These are phyloP conservation scores for Pristionchus exspectatus DNA, from an alignment of 2,888 invertebrate species.

Conservation along the genomic window DNA sequence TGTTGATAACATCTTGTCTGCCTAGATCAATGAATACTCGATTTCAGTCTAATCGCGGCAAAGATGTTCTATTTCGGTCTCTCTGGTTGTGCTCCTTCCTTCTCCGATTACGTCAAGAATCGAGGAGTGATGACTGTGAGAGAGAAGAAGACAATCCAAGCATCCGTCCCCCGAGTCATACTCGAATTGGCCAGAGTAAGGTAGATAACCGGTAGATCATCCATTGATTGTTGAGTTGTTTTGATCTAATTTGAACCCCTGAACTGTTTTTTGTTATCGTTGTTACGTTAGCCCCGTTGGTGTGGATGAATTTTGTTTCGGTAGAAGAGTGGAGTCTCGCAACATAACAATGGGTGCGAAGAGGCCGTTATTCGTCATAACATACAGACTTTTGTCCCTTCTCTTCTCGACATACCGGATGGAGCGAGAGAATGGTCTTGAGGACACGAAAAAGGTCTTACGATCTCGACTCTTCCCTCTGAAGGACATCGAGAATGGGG, in stretches of 20 bases:
- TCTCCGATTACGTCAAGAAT: constrained; percentile 84
- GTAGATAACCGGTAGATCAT: neutral
- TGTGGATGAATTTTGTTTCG: neutral
- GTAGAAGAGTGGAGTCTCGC: neutral
- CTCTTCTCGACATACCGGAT: constrained; percentile 10
- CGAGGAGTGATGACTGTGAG: constrained; percentile 5
- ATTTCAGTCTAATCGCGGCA: constrained; percentile 86
- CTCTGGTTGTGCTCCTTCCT: constrained; percentile 89
- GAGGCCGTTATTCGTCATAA: constrained; percentile 21
- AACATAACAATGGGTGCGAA: neutral
- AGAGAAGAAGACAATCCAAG: constrained; percentile 35
- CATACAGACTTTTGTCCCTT: constrained; percentile 4
- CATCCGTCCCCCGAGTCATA: constrained; percentile 49
- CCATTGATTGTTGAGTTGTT: neutral
- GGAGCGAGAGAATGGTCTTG: neutral
- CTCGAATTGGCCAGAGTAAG: constrained; percentile 40
- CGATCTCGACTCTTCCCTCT: constrained; percentile 14
- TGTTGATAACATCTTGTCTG: neutral
- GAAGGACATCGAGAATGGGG: constrained; percentile 42
- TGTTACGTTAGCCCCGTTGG: neutral
- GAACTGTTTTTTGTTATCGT: neutral
- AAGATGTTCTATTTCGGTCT: constrained; percentile 96
- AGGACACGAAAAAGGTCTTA: constrained; percentile 4
- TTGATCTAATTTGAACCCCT: too few species aligned
- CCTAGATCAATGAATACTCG: neutral